phyloP scores from a whole-genome alignment of 1,140 invertebrate species.

The Drosophila rhopaloa region DNA sequence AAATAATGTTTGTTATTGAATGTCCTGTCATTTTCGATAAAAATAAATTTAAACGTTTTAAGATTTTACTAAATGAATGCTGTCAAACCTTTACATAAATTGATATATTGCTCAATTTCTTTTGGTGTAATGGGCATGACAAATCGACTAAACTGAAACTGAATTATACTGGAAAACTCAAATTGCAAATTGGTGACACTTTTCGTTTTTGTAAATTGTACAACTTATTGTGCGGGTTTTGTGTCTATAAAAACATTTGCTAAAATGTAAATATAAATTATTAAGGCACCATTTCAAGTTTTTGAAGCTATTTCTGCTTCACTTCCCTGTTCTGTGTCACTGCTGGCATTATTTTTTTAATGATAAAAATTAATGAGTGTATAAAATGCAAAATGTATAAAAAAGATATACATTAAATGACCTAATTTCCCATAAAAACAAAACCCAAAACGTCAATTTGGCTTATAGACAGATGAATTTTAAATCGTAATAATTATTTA shows the following conservation, averaged over 20 bases:
- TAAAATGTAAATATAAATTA: constrained; percentile 20
- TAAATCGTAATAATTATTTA: too few relatives aligned
- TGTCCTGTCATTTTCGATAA: too few relatives aligned
- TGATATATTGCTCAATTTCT: background rate
- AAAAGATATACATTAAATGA: too few relatives aligned
- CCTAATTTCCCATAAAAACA: too few relatives aligned
- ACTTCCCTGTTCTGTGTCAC: background rate
- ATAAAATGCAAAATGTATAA: background rate
- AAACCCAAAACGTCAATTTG: too few relatives aligned
- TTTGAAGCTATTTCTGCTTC: constrained; percentile 3
- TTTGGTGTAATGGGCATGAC: background rate
- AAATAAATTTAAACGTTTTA: background rate
- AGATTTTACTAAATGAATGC: too few relatives aligned
- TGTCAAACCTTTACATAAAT: background rate
- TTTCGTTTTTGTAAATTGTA: constrained; percentile 4
- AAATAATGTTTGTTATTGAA: too few relatives aligned
- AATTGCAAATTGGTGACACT: constrained; percentile 2
- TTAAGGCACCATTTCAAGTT: background rate
- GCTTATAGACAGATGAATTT: too few relatives aligned
- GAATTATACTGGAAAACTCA: constrained; percentile 22
- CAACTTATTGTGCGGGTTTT: constrained; percentile 11
- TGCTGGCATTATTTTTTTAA: constrained; percentile 34
- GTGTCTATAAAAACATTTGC: background rate
- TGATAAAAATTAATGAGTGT: constrained; percentile 43
- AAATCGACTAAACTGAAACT: constrained; percentile 4